A percentile compares a stretch with the other conserved stretches of the same genome.
These are phyloP conservation scores for Ips nitidus DNA, from an alignment of 1,140 invertebrate genomes.

Conservation along the genomic window DNA sequence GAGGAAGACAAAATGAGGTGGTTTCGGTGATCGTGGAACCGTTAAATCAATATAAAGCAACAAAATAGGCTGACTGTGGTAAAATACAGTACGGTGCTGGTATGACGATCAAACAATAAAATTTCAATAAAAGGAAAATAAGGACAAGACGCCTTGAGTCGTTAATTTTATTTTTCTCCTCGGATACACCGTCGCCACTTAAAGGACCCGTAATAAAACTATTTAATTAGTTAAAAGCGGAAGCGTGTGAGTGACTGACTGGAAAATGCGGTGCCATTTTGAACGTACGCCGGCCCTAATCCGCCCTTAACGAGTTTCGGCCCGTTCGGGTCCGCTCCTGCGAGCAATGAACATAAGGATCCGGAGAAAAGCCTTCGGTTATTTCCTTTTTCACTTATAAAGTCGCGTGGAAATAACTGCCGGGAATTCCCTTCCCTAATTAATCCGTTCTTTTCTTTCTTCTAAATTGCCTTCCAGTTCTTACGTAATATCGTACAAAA, in stretches of 20 bases:
- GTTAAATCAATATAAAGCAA: background rate
- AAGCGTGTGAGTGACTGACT: conserved; percentile 39
- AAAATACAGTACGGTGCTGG: too few relatives aligned
- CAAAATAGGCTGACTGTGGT: too few relatives aligned
- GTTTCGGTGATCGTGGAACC: conserved; percentile 6
- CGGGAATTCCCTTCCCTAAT: conserved; percentile 17
- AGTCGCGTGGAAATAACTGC: conserved; percentile 30
- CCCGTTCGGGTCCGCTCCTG: conserved; percentile 28
- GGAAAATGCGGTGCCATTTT: conserved; percentile 38
- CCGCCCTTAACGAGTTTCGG: conserved; percentile 36
- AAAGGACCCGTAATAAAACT: conserved; percentile 35
- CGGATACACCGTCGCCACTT: conserved; percentile 15
- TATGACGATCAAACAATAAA: too few relatives aligned
- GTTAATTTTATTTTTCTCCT: conserved; percentile 29
- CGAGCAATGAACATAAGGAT: conserved; percentile 38
- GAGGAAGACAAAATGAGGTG: conserved; percentile 34
- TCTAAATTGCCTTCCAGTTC: background rate
- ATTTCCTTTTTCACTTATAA: conserved; percentile 40
- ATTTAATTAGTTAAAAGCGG: conserved; percentile 40
- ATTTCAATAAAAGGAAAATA: conserved; percentile 2
- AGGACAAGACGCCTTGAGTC: background rate
- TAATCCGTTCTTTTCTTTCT: conserved; percentile 16
- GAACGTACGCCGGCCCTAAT: conserved; percentile 36
- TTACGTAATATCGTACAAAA: too few relatives aligned
- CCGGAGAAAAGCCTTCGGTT: conserved; percentile 31